Evolutionary conservation across 2,888 invertebrate genomes (phyloP), one percentile per base, ranked within the genome.

Genomic region (Diachrysia chrysitis): DNA sequence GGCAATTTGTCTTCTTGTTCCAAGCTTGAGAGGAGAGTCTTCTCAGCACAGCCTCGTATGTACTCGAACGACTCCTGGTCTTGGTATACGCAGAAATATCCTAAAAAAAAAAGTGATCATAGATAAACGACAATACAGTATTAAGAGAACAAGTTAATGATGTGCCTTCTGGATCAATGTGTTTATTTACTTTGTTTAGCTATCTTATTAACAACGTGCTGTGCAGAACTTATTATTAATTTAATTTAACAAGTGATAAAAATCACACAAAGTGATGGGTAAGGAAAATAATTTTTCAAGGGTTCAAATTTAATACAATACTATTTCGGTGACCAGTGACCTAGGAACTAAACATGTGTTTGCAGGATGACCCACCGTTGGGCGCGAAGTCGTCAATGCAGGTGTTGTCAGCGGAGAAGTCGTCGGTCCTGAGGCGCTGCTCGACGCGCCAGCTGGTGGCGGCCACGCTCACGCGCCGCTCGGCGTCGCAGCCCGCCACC

Each of bases 61-160:
- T 98, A 99, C 87, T 99, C 98, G 86, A 99, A 98, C 0, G 98
- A 98, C 85, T 98, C 98, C 82, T 98, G 97, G 85, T 98, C 98
- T 85, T 98, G 98, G 91, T 98, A 99, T 23, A 98, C 97, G 91
- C 98, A 98, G 92, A 98, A 98, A 84, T 98, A 96, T 61, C 97
- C 97, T 97, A 86, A 1, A 73, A 68, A 17, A 48, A 14, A 56
- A 2, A 48, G 1, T 16, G 25, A 54, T 25, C 6, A 25, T 0
- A 23, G 16, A 16, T 54, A 23, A 23, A 12, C 25, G 1, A 29
- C n/a, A 23, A 14, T 0, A 21, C 16, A 3, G 14, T 1, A 48
- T 16, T 48, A 51, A 17, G 6, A 16, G 2, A 23, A 16, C 6
- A 5, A 2, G 1, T 10, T 32, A 56, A 55, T n/a, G n/a, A n/a